Evolutionary conservation across 2,797 vertebrate genomes (phyloP).

Genomic region (Microctenopoma steveboyesi): DNA sequence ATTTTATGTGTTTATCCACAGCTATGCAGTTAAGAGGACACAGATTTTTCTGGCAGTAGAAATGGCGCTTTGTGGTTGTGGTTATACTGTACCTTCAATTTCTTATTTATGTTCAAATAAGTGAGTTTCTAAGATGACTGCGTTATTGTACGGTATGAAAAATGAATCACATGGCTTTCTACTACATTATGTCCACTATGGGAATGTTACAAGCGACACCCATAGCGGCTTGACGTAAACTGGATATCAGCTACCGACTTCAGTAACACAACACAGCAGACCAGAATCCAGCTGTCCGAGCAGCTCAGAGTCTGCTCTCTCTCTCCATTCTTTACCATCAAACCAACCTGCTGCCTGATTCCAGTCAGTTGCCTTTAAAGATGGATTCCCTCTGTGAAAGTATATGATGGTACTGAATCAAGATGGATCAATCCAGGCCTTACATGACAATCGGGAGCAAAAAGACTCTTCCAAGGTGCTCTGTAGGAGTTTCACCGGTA

Average conservation of each 20-base stretch:
- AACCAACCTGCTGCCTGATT: background rate
- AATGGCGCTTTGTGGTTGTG: background rate
- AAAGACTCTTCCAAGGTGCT: background rate
- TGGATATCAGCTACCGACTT: background rate
- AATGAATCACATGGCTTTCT: too few species aligned
- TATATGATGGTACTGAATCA: background rate
- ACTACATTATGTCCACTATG: too few species aligned
- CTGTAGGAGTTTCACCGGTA: background rate
- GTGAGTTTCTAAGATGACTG: too few species aligned
- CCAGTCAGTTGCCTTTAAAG: background rate
- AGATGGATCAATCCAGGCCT: background rate
- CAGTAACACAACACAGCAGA: background rate
- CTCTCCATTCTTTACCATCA: background rate
- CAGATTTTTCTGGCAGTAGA: background rate
- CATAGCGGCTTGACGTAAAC: too few species aligned
- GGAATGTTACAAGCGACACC: too few species aligned
- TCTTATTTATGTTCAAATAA: background rate
- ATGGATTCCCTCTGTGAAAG: background rate
- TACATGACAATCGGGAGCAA: background rate
- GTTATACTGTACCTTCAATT: background rate
- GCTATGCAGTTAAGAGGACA: background rate
- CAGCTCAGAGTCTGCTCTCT: too few species aligned
- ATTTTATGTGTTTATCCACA: constrained; percentile 1
- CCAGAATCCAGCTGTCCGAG: too few species aligned
- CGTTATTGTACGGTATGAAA: too few species aligned